Percentiles rank a stretch among this genome's conserved stretches.
These are phyloP conservation scores for Atethmia centrago DNA, from an alignment of 2,888 invertebrate genomes.

Conservation along the genomic window DNA sequence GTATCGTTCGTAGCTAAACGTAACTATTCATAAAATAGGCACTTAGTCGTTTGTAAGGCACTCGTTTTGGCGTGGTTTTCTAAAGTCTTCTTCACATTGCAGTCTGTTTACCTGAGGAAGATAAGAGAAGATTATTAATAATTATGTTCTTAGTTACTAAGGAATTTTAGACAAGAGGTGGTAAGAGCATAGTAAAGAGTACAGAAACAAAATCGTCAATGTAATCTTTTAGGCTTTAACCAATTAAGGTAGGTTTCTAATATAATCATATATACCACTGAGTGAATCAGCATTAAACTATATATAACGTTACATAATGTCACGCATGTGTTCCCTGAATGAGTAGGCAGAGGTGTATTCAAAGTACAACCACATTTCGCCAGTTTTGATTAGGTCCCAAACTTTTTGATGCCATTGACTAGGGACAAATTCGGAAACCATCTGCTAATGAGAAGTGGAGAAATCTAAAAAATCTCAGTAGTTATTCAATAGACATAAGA, in stretches of 20 bases:
- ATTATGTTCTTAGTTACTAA: no score
- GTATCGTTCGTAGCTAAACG: slow-evolving; percentile 73
- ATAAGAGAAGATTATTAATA: slow-evolving; percentile 44
- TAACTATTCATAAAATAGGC: slow-evolving; percentile 73
- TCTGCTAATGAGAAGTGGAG: no score
- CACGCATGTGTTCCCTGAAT: background rate
- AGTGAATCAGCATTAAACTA: no score
- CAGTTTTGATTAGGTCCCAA: background rate
- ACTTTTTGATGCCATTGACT: no score
- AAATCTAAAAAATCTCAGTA: no score
- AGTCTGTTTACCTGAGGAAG: slow-evolving; percentile 79
- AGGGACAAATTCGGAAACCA: no score
- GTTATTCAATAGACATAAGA: background rate
- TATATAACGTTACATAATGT: no score
- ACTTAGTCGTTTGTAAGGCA: slow-evolving; percentile 80
- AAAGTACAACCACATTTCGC: background rate
- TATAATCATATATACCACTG: background rate
- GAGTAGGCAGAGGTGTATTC: no score
- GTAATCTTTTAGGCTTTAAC: background rate
- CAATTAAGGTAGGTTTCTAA: background rate
- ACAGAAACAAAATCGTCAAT: background rate
- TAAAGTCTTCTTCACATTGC: slow-evolving; percentile 79
- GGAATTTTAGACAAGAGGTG: no score
- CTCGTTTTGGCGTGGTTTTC: slow-evolving; percentile 77
- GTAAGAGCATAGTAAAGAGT: no score